Base-by-base conservation (phyloP, 1,140 invertebrate genomes). In the Leptinotarsa defecta region DNA sequence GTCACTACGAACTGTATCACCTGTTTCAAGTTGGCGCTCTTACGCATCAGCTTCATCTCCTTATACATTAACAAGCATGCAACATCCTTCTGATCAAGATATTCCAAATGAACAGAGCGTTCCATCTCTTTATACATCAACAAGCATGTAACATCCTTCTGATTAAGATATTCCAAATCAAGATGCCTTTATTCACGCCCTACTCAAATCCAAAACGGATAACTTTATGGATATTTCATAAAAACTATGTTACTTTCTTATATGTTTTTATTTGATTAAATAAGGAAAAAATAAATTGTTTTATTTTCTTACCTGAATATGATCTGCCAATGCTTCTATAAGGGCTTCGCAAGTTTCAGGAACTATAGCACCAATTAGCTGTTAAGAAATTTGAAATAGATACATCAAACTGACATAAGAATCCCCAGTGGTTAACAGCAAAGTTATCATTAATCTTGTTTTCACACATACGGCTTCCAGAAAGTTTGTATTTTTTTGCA, bases 251-350 rank as follows among this genome's bases (percentile, higher is more conserved):
- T 67, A 67, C 24, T 3, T 27, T 27, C 24, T 27, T 67, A n/a
- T 67, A 24, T 24, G n/a, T 22, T 19, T 24, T 67, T 4, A 5
- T 20, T 20, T 67, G 5, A 67, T 4, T 4, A n/a, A 67, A 67
- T 11, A 67, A 19, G 13, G 22, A 67, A 13, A 67, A 61, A 61
- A 68, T 15, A 6, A n/a, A 57, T 71, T n/a, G 19, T 15, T 34
- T 27, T 27, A 22, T 65, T 64, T 20, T 68, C 13, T 73, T 65
- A 73, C 48, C 49, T 62, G 49, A 19, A 27, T 73, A 17, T 64
- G 71, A 73, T 65, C 48, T 24, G 13, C 19, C 57, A 64, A 73
- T 69, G 34, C 49, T 65, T 62, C 48, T 73, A 73, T 73, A 13
- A 65, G 57, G n/a, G n/a, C n/a, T n/a, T n/a, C n/a, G n/a, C n/a